These are phyloP conservation scores for Dilophus febrilis DNA, from an alignment of 2,888 invertebrate species.

Conservation along the genomic window DNA sequence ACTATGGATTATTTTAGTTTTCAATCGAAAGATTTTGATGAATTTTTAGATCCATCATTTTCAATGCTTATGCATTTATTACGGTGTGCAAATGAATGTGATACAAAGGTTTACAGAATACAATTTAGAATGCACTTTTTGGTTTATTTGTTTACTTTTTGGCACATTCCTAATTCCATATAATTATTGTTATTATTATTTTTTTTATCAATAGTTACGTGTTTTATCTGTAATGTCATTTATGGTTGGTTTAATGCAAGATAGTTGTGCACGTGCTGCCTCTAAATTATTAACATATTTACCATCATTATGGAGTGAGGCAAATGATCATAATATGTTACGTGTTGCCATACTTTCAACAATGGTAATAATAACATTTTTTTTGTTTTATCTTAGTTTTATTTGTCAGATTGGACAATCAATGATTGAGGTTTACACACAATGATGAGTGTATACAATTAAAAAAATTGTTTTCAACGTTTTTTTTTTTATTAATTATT, in stretches of 20 bases:
- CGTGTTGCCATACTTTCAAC: constrained; percentile 80
- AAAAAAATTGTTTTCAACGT: too few relatives aligned
- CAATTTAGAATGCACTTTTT: too few relatives aligned
- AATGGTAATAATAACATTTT: constrained; percentile 45
- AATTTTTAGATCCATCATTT: constrained; percentile 64
- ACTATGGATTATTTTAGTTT: constrained; percentile 89
- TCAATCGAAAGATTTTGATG: constrained; percentile 67
- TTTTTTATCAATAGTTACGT: constrained; percentile 53
- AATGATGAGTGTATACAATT: too few relatives aligned
- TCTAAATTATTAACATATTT: constrained; percentile 62
- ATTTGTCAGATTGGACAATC: too few relatives aligned
- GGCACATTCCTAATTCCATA: too few relatives aligned
- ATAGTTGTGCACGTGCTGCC: constrained; percentile 46
- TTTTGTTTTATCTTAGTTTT: too few relatives aligned
- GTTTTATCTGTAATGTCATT: constrained; percentile 78
- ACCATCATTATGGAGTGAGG: constrained; percentile 76
- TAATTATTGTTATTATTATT: too few relatives aligned
- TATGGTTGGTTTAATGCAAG: constrained; percentile 72
- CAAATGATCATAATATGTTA: constrained; percentile 75
- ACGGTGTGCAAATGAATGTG: constrained; percentile 77
- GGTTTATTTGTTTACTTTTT: background rate
- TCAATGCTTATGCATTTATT: constrained; percentile 65
- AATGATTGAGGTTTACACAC: too few relatives aligned
- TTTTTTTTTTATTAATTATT: constrained; percentile 17
- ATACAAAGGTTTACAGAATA: constrained; percentile 79